Evolutionary conservation across 2,888 invertebrate species (phyloP).

Genomic region (Agapetus fuscipes): DNA sequence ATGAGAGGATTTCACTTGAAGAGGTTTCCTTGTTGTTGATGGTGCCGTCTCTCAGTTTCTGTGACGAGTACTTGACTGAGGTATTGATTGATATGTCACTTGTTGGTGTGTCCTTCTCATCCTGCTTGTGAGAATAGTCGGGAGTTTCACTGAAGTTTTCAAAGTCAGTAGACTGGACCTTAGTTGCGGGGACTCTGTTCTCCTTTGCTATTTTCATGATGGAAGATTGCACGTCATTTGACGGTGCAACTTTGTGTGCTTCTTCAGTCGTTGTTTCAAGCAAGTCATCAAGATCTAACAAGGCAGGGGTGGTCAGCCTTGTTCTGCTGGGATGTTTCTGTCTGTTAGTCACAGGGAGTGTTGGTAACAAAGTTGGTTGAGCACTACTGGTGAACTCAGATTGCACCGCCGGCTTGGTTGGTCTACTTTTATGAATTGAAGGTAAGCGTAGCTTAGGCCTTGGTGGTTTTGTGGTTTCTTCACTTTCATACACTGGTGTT

Average conservation of each 20-base stretch:
- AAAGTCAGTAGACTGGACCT: slow-evolving; percentile 23
- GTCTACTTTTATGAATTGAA: slow-evolving; percentile 28
- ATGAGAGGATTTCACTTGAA: slow-evolving; percentile 24
- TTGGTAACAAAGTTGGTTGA: slow-evolving; percentile 39
- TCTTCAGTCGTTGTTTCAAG: slow-evolving; percentile 33
- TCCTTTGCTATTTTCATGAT: slow-evolving; percentile 42
- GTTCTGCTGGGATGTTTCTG: slow-evolving; percentile 29
- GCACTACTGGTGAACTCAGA: slow-evolving; percentile 41
- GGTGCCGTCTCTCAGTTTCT: slow-evolving; percentile 25
- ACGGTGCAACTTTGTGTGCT: slow-evolving; percentile 27
- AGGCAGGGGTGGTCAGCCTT: slow-evolving; percentile 25
- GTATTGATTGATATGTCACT: slow-evolving; percentile 39
- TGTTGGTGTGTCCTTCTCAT: slow-evolving; percentile 44
- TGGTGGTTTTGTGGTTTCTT: slow-evolving; percentile 31
- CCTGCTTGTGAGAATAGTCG: slow-evolving; percentile 42
- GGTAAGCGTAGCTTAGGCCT: slow-evolving; percentile 34
- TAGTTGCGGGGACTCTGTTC: slow-evolving; percentile 30
- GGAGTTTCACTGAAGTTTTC: slow-evolving; percentile 33
- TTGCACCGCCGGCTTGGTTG: slow-evolving; percentile 38
- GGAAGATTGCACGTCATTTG: slow-evolving; percentile 37
- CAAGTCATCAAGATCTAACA: slow-evolving; percentile 25
- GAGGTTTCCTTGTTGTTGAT: background rate
- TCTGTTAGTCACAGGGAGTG: slow-evolving; percentile 34
- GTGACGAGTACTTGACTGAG: slow-evolving; percentile 21
- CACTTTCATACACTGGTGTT: slow-evolving; percentile 29